phyloP scores from a whole-genome alignment of 2,888 invertebrate species.

The Amitus sp. region DNA sequence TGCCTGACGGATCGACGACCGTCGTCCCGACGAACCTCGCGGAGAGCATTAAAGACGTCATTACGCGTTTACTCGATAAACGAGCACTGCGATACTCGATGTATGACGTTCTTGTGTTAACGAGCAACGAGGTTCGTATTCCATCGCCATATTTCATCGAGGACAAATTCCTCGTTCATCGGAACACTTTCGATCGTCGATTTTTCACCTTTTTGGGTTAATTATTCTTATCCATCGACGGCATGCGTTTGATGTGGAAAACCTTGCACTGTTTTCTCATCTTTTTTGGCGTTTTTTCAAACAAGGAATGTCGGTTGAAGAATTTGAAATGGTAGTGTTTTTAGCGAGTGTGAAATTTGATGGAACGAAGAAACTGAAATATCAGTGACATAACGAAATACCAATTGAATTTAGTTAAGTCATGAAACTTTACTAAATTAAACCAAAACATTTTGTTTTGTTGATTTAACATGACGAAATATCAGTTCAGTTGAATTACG shows the following conservation, averaged over 20 bases:
- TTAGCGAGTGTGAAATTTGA: too few species aligned
- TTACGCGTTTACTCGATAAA: constrained; percentile 85
- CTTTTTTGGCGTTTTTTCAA: too few species aligned
- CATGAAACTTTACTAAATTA: too few species aligned
- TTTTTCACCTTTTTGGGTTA: constrained; percentile 1
- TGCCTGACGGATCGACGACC: constrained; percentile 92
- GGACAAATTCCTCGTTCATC: too few species aligned
- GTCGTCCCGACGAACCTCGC: constrained; percentile 84
- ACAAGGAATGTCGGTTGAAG: too few species aligned
- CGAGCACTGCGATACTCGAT: constrained; percentile 81
- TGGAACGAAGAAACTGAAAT: too few species aligned
- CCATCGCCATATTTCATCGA: constrained; percentile 15
- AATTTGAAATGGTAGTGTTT: too few species aligned
- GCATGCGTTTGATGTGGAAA: constrained; percentile 2
- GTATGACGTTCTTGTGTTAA: constrained; percentile 81
- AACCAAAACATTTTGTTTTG: too few species aligned
- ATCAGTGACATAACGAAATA: too few species aligned
- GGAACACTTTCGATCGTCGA: constrained; percentile 1
- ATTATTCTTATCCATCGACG: not conserved
- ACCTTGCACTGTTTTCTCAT: constrained; percentile 12
- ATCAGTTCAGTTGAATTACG: too few species aligned
- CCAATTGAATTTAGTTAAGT: too few species aligned
- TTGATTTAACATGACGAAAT: too few species aligned
- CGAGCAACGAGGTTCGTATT: constrained; percentile 64
- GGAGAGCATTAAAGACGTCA: constrained; percentile 81